phyloP scores from a whole-genome alignment of 2,113 vertebrate genomes.

The Hyperopisus bebe region DNA sequence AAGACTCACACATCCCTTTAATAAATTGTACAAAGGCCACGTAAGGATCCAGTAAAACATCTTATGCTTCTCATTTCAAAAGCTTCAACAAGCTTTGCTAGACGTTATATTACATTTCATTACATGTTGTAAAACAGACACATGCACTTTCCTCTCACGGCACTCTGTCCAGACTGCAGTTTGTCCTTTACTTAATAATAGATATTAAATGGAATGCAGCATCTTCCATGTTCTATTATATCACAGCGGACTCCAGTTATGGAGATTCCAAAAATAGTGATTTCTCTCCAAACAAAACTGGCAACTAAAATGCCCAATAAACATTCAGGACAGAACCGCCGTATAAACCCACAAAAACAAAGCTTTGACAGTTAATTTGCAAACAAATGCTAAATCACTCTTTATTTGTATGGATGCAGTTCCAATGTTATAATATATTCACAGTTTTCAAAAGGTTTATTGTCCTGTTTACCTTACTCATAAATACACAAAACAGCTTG shows the following conservation, averaged over 20 bases:
- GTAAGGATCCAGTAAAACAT: background rate
- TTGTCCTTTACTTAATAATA: background rate
- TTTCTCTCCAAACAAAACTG: background rate
- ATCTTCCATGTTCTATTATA: background rate
- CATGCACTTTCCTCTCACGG: background rate
- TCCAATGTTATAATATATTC: background rate
- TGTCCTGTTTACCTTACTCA: background rate
- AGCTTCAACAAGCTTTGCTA: background rate
- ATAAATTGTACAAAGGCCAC: background rate
- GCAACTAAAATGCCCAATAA: background rate
- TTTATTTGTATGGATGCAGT: background rate
- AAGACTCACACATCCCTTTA: background rate
- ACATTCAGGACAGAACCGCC: background rate
- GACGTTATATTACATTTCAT: background rate
- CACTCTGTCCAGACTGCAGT: background rate
- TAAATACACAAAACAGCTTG: background rate
- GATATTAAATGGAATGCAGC: background rate
- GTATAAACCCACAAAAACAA: background rate
- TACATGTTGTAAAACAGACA: background rate
- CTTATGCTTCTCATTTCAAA: background rate
- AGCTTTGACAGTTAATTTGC: background rate
- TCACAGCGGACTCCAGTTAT: background rate
- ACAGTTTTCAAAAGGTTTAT: background rate
- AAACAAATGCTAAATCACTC: background rate
- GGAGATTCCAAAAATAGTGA: background rate